Percentiles rank a stretch among this genome's conserved stretches.
Evolutionary conservation across 2,888 invertebrate species (phyloP).

Genomic region (Tolmerus cingulatus): DNA sequence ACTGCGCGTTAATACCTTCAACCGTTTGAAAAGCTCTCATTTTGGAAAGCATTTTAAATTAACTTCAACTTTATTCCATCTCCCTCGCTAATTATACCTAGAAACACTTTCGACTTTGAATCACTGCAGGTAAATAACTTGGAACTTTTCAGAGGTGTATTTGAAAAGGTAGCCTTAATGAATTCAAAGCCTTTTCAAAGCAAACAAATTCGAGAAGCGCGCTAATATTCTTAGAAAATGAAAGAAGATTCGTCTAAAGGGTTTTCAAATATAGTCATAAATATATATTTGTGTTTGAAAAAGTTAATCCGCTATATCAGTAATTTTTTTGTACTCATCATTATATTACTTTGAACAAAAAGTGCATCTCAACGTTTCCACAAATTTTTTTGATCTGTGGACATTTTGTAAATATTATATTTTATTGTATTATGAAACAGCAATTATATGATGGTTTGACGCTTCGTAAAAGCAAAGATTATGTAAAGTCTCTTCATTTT

Average conservation of each 20-base stretch:
- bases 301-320: too few relatives aligned
- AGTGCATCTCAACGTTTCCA: background rate
- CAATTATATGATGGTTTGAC: too few relatives aligned
- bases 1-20: background rate
- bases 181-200: background rate
- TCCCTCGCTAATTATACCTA: background rate
- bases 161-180: background rate
- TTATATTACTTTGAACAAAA: background rate
- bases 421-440: too few relatives aligned
- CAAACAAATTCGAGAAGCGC: background rate
- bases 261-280: background rate
- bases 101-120: background rate
- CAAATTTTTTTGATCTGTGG: background rate
- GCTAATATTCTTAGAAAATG: background rate
- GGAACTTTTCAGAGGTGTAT: background rate
- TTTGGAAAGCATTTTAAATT: background rate
- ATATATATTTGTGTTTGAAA: background rate
- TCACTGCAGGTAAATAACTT: background rate
- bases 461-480: too few relatives aligned
- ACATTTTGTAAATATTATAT: background rate
- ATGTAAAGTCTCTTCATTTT: too few relatives aligned
- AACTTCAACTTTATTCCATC: background rate
- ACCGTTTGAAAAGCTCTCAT: background rate
- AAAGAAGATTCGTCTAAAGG: background rate
- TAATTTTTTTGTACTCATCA: too few relatives aligned